Evolutionary conservation across 2,888 invertebrate genomes (phyloP).

Genomic region (Diloba caeruleocephala): DNA sequence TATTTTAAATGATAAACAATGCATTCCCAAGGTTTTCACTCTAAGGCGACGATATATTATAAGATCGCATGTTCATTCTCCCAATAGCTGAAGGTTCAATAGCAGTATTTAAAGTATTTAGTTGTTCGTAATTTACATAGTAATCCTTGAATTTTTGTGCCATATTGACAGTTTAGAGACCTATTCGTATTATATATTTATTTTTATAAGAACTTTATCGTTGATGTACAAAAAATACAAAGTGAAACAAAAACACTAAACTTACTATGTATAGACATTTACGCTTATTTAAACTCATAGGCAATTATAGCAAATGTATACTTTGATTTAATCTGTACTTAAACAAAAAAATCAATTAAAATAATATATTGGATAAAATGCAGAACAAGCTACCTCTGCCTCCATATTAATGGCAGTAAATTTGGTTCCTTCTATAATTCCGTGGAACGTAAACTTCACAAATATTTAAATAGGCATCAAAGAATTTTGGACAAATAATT

Average conservation of each 20-base stretch:
- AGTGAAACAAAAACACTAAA: slow-evolving; percentile 7
- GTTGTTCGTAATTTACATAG: too few relatives aligned
- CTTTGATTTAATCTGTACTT: slow-evolving; percentile 22
- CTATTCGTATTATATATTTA: too few relatives aligned
- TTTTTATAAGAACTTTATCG: too few relatives aligned
- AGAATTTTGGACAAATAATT: background rate
- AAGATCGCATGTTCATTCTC: too few relatives aligned
- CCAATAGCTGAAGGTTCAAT: too few relatives aligned
- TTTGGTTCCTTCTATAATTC: background rate
- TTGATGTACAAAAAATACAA: background rate
- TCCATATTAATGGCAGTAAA: slow-evolving; percentile 8
- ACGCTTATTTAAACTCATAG: background rate
- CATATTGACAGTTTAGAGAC: too few relatives aligned
- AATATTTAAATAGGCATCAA: slow-evolving; percentile 3
- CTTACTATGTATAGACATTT: slow-evolving; percentile 2
- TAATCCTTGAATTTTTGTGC: too few relatives aligned
- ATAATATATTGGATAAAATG: slow-evolving; percentile 13
- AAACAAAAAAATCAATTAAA: slow-evolving; percentile 14
- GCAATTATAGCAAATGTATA: slow-evolving; percentile 11
- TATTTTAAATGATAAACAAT: too few relatives aligned
- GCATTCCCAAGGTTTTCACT: too few relatives aligned
- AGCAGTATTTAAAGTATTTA: too few relatives aligned
- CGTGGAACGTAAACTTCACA: slow-evolving; percentile 4
- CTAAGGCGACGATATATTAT: too few relatives aligned
- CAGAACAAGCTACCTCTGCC: slow-evolving; percentile 9